Base-by-base conservation (phyloP, 2,888 invertebrate species). In the Habrosyne pyritoides region DNA sequence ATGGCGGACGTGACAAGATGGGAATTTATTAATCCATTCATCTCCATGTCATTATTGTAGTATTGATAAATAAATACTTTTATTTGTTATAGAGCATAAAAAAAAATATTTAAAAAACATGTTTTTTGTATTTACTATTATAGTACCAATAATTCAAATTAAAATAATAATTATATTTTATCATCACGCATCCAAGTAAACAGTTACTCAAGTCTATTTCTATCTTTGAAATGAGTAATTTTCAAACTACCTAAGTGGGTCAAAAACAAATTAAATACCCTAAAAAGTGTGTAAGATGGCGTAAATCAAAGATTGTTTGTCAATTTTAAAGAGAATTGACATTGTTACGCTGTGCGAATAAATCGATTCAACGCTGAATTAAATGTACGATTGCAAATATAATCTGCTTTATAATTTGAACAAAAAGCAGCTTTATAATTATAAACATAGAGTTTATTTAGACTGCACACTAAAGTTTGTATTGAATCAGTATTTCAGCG, bases 171-270 rank as follows among this genome's bases (percentile, higher is more conserved):
- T n/a, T n/a, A n/a, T n/a, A n/a, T n/a, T n/a, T n/a, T n/a, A n/a
- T n/a, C n/a, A n/a, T n/a, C n/a, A n/a, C n/a, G n/a, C n/a, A n/a
- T n/a, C n/a, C n/a, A n/a, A n/a, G n/a, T n/a, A n/a, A n/a, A n/a
- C n/a, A n/a, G n/a, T n/a, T n/a, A n/a, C n/a, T n/a, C n/a, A n/a
- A n/a, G n/a, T n/a, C n/a, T n/a, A n/a, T n/a, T n/a, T n/a, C n/a
- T n/a, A n/a, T n/a, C n/a, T n/a, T 33, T 53, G 36, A 26, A 53
- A 24, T 47, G 49, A 53, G 51, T 55, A 47, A 21, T 10, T 42
- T 18, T 42, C 8, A 18, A 42, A 18, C 18, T n/a, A n/a, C n/a
- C n/a, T 18, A 42, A 42, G 42, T 42, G 8, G 42, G 42, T 18
- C 22, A 26, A 26, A 12, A n/a, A 5, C 24, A n/a, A 49, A 28